Conservation (phyloP, 1,140 invertebrate species). For the Cherax quadricarinatus region DNA sequence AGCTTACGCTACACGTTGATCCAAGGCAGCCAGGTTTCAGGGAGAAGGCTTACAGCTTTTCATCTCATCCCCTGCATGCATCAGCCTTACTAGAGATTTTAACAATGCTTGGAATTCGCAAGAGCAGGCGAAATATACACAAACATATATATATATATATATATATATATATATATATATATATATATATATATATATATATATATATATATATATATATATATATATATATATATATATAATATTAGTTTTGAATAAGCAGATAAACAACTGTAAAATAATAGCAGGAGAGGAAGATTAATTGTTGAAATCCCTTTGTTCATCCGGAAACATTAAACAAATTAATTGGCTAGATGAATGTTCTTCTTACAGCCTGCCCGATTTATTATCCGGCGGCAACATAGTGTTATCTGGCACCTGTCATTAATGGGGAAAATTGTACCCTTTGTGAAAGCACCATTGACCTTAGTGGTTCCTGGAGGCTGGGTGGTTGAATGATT, state of each 20-base stretch:
- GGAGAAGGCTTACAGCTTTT: no score
- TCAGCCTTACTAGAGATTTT: no score
- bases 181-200: conserved; percentile 49
- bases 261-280: not conserved
- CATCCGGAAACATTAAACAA: not conserved
- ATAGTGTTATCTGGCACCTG: not conserved
- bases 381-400: not conserved
- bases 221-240: conserved; percentile 49
- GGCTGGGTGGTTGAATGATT: no score
- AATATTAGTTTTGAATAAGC: not conserved
- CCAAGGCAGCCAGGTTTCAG: no score
- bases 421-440: no score
- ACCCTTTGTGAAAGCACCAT: not conserved
- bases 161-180: conserved; percentile 21
- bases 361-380: not conserved
- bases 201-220: conserved; percentile 46
- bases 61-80: no score
- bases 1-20: no score
- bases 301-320: not conserved
- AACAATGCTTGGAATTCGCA: no score
- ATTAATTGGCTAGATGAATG: not conserved
- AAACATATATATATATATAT: conserved; percentile 24
- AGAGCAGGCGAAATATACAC: no score
- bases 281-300: not conserved
- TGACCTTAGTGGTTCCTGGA: not conserved